Evolutionary conservation across 2,888 invertebrate genomes (phyloP).

Genomic region (Tuta absoluta): DNA sequence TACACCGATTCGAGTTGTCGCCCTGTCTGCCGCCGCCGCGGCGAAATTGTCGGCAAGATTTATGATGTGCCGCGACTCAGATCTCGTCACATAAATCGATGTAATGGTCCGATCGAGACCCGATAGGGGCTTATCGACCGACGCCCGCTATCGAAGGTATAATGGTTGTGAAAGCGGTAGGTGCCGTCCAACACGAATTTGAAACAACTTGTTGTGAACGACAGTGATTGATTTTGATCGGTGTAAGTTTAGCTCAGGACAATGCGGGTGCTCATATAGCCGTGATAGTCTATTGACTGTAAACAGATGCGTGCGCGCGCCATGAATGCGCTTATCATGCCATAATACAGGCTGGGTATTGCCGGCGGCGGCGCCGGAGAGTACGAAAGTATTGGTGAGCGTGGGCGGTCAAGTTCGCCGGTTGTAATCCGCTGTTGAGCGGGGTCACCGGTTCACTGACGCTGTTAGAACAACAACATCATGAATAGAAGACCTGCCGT

Average conservation of each 20-base stretch:
- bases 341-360: conserved; percentile 36
- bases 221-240: conserved; percentile 55
- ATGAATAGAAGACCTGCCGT: conserved; percentile 56
- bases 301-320: conserved; percentile 41
- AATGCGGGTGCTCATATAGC: conserved; percentile 23
- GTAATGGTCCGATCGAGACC: conserved; percentile 58
- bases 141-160: conserved; percentile 52
- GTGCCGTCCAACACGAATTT: conserved; percentile 40
- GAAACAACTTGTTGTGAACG: conserved; percentile 44
- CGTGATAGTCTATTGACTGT: conserved; percentile 41
- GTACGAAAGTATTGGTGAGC: conserved; percentile 51
- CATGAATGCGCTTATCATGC: conserved; percentile 26
- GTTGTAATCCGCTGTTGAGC: conserved; percentile 60
- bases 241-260: conserved; percentile 36
- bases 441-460: conserved; percentile 67
- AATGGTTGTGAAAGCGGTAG: conserved; percentile 64
- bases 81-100: conserved; percentile 67
- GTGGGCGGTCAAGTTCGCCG: conserved; percentile 76
- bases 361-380: conserved; percentile 44
- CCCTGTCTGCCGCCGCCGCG: conserved; percentile 46
- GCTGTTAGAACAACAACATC: conserved; percentile 37
- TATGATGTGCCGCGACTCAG: conserved; percentile 57
- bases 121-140: conserved; percentile 58
- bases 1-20: conserved; percentile 42
- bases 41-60: conserved; percentile 58